Conservation (phyloP, 2,113 vertebrate species). For the Theropithecus gelada region DNA sequence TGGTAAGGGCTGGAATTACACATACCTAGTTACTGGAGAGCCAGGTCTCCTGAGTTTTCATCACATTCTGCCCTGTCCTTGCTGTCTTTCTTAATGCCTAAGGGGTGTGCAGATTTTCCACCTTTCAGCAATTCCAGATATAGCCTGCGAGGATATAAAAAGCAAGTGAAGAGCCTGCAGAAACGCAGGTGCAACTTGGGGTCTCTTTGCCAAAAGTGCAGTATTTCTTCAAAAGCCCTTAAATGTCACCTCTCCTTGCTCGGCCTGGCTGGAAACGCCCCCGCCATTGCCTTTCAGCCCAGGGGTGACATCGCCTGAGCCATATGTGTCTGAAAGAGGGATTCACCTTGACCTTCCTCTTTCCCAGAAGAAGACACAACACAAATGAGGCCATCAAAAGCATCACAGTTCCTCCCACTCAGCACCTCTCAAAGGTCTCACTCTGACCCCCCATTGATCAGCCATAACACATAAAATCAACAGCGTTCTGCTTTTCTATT, state of each 20-base stretch:
- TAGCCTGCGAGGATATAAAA: conserved; percentile 58
- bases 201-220: conserved; percentile 58
- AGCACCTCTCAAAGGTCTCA: conserved; percentile 39
- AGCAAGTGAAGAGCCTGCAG: conserved; percentile 68
- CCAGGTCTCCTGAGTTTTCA: not conserved
- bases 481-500: conserved; percentile 51
- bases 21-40: no score
- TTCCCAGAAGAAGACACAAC: conserved; percentile 48
- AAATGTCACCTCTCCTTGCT: conserved; percentile 45
- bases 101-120: conserved; percentile 40
- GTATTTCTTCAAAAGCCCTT: conserved; percentile 67
- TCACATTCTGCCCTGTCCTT: not conserved
- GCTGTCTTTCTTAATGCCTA: not conserved
- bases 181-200: conserved; percentile 68
- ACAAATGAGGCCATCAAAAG: conserved; percentile 55
- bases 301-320: not conserved
- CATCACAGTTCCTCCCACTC: conserved; percentile 14
- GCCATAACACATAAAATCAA: conserved; percentile 64
- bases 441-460: conserved; percentile 68
- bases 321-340: conserved; percentile 21
- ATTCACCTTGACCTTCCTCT: conserved; percentile 63
- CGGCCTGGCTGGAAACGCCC: not conserved
- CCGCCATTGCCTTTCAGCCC: conserved; percentile 3
- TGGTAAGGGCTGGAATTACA: not conserved
- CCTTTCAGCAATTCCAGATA: conserved; percentile 66